Base-by-base conservation (phyloP, 64 coral and sea anemone genomes). In the Actinia tenebrosa region DNA sequence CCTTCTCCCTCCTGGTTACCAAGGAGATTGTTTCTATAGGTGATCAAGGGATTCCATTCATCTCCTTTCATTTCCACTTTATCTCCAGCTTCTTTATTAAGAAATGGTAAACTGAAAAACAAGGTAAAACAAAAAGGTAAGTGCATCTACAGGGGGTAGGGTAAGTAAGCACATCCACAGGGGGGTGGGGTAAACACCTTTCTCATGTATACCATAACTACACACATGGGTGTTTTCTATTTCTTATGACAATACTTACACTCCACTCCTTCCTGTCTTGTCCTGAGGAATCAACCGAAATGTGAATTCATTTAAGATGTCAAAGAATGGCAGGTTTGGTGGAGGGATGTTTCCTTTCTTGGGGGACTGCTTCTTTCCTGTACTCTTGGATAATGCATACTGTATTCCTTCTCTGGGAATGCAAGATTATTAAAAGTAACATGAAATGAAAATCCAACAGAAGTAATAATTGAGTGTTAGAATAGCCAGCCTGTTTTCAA, bases 231-330 rank as follows among this genome's bases (percentile, higher is more conserved):
- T 82, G 5, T 10, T 16, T 43, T 11, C 44, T 71, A 10, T 44
- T 58, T 58, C 30, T 37, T 37, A 37, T 86, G 46, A 1, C 60
- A 30, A 3, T 87, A 93, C 94, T 96, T 79, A 96, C 94, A 96
- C 91, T 88, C 94, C 94, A 80, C 86, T 88, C 55, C 82, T 87
- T 14, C 94, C 91, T 55, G 66, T 77, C 86, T 98, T 98, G 56
- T 98, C 96, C 66, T 94, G 96, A 56, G 84, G 66, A 54, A 98
- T 98, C 22, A 98, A 60, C 56, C 91, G 94, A 25, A 89, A 89
- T n/a, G 96, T 89, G 83, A 94, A 98, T 82, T 98, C 96, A 63
- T 90, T 90, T 13, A 98, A 78, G 52, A 98, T 86, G 47, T 98
- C 96, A 59, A 98, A 86, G 56, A 98, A 98, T 77, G 84, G 60